Evolutionary conservation across 2,888 invertebrate genomes (phyloP).

Genomic region (Eudemis profundana): DNA sequence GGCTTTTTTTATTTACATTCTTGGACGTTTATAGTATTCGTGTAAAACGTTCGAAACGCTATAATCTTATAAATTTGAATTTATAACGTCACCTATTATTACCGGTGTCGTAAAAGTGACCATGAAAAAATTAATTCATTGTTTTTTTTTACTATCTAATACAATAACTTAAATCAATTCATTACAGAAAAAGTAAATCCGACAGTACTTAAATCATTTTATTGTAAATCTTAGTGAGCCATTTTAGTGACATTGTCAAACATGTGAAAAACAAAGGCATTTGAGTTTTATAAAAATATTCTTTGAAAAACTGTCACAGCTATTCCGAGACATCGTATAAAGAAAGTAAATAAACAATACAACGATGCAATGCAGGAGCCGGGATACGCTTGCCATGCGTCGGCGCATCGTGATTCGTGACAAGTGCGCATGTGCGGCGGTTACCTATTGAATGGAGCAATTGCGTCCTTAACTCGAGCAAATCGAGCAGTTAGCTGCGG

Average conservation of each 20-base stretch:
- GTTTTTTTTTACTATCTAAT: too few relatives aligned
- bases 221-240: too few relatives aligned
- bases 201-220: too few relatives aligned
- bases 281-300: too few relatives aligned
- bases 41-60: neutral
- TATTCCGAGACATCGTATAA: neutral
- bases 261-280: too few relatives aligned
- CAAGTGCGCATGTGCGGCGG: slow-evolving; percentile 23
- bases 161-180: too few relatives aligned
- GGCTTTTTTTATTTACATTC: neutral
- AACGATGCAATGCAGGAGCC: neutral
- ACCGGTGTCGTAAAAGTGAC: too few relatives aligned
- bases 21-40: neutral
- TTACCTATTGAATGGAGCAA: slow-evolving; percentile 51
- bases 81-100: too few relatives aligned
- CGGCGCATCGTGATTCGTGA: slow-evolving; percentile 12
- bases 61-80: too few relatives aligned
- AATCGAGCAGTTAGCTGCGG: slow-evolving; percentile 55
- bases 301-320: neutral
- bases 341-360: slow-evolving; percentile 19
- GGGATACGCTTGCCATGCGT: slow-evolving; percentile 21
- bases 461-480: slow-evolving; percentile 56
- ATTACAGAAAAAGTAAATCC: too few relatives aligned
- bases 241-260: too few relatives aligned
- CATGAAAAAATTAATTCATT: too few relatives aligned